These are phyloP conservation scores for Aptenodytes patagonicus DNA, from an alignment of 2,113 vertebrate species.

Conservation along the genomic window DNA sequence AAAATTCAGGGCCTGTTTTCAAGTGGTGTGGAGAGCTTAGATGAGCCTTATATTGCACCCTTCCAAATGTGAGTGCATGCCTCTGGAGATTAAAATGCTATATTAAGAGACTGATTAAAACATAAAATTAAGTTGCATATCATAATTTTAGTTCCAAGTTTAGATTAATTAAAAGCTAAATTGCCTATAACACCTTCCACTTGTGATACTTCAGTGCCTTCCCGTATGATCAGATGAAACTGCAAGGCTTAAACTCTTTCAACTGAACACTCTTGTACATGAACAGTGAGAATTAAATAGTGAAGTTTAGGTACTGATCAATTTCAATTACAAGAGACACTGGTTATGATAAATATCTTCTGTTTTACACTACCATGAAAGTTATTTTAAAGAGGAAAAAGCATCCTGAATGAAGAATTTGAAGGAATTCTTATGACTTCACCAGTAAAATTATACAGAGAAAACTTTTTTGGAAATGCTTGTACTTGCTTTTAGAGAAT, in stretches of 20 bases:
- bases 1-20: neutral
- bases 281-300: neutral
- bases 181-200: slow-evolving; percentile 1
- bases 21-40: neutral
- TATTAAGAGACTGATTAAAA: slow-evolving; percentile 16
- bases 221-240: neutral
- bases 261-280: neutral
- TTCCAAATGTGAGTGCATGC: neutral
- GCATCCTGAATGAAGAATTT: neutral
- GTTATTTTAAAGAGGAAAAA: neutral
- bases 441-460: accelerated
- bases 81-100: neutral
- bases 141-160: neutral
- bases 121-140: slow-evolving; percentile 5
- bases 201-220: neutral
- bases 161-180: slow-evolving; percentile 29
- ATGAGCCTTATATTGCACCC: neutral
- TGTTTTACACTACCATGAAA: neutral
- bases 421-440: neutral
- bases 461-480: neutral
- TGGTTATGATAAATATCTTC: neutral
- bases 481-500: neutral
- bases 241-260: neutral
- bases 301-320: neutral
- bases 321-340: neutral